phyloP scores from a whole-genome alignment of 2,797 vertebrate genomes.

The Dromococcyx pavoninus region DNA sequence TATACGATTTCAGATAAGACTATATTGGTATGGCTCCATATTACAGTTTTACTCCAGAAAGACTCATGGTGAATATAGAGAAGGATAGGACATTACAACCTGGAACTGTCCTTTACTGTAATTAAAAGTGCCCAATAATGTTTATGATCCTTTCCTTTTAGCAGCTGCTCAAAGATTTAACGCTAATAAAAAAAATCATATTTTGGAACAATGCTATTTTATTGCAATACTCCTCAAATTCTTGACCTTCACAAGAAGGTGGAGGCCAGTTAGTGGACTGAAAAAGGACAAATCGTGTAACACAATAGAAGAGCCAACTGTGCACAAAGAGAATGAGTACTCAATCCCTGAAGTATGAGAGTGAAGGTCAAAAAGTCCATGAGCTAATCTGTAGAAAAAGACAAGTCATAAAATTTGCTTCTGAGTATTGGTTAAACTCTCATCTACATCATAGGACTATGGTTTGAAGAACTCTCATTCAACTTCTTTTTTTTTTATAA shows the following conservation, averaged over 20 bases:
- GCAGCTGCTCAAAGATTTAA: conserved; percentile 65
- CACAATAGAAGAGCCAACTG: background rate
- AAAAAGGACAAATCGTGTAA: background rate
- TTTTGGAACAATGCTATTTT: conserved; percentile 68
- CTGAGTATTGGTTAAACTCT: background rate
- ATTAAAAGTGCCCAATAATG: conserved; percentile 69
- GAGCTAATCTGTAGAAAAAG: background rate
- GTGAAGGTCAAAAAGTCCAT: background rate
- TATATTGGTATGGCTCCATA: background rate
- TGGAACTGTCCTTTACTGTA: conserved; percentile 54
- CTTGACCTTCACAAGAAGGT: conserved; percentile 46
- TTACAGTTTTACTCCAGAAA: background rate
- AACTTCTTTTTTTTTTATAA: background rate
- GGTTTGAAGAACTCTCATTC: background rate
- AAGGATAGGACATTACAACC: background rate
- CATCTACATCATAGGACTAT: background rate
- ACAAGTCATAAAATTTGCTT: background rate
- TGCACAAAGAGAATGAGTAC: background rate
- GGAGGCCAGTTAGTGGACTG: background rate
- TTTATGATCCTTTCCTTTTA: conserved; percentile 59
- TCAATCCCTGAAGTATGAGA: background rate
- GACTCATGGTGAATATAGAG: background rate
- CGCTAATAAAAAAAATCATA: conserved; percentile 47
- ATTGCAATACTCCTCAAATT: conserved; percentile 25
- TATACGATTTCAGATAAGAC: background rate